phyloP scores from a whole-genome alignment of 1,140 invertebrate genomes.

The Danaus melanippus region DNA sequence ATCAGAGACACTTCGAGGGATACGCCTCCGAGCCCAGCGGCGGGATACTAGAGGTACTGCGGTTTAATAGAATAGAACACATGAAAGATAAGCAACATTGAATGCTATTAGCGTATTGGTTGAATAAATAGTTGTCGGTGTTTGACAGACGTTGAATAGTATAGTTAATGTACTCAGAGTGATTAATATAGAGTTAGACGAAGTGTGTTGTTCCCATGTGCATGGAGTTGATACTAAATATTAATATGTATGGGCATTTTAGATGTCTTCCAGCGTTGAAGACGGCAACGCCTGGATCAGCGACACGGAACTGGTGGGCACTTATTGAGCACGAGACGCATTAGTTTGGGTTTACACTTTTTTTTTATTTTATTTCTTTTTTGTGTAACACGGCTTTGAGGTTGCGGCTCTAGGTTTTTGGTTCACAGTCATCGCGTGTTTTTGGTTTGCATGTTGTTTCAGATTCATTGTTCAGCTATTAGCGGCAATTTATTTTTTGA shows the following conservation, averaged over 20 bases:
- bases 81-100: background rate
- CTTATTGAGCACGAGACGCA: conserved; percentile 41
- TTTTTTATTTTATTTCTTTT: conserved; percentile 30
- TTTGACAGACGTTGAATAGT: background rate
- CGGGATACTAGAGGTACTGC: conserved; percentile 63
- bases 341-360: conserved; percentile 36
- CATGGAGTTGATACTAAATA: conserved; percentile 5
- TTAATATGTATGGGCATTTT: conserved; percentile 20
- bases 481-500: too few relatives aligned
- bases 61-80: background rate
- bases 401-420: conserved; percentile 13
- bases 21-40: conserved; percentile 86
- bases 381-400: conserved; percentile 17
- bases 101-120: conserved; percentile 1
- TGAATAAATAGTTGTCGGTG: conserved; percentile 4
- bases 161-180: background rate
- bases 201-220: background rate
- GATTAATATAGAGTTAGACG: conserved; percentile 1
- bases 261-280: conserved; percentile 69
- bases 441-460: conserved; percentile 4
- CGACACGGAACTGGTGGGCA: conserved; percentile 67
- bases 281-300: conserved; percentile 62
- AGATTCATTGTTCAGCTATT: conserved; percentile 1
- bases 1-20: conserved; percentile 83
- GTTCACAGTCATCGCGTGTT: background rate